Base-by-base conservation (phyloP, 2,888 invertebrate species). In the Vanessa cardui region DNA sequence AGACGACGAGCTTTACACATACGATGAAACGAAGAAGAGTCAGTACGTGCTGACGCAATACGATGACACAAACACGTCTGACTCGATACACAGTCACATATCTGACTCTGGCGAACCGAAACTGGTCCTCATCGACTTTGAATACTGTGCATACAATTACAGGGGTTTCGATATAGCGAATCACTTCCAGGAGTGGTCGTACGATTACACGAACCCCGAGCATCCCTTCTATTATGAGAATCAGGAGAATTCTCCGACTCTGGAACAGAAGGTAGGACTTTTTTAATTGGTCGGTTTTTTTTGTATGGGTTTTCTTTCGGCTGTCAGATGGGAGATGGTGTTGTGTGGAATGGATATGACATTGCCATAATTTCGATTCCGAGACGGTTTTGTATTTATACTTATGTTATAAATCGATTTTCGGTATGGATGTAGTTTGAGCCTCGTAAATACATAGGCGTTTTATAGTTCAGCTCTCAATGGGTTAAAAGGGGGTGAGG, bases 131-230 rank as follows among this genome's bases (percentile, higher is more conserved):
- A 98, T 97, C 80, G 99, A 99, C 85, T 99, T 97, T 83, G 98
- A 99, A 88, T 99, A 98, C 83, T 98, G 98, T 86, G 97, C 98
- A 0, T 99, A 99, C 88, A 98, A 99, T 83, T 80, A 90, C 83
- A 94, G 98, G 62, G 98, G 96, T 0, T 99, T 98, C 86, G 99
- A 99, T 86, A 92, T 99, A 61, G 98, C 98, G 4, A 99, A 99
- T 87, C 99, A 99, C 81, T 98, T 99, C 84, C 94, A 97, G 72
- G 99, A 99, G 85, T 98, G 98, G 97, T 95, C 95, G 1, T 97
- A 97, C 82, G 97, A 98, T 82, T 98, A 99, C 85, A 97, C 96
- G 0, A 95, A 95, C 68, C 94, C 95, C 0, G 93, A 95, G 45
- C 94, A 95, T 76, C 98, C 98, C 0, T 96, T 95, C 86, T 99